Conservation (phyloP, 2,797 vertebrate genomes). For the Discoglossus pictus region DNA sequence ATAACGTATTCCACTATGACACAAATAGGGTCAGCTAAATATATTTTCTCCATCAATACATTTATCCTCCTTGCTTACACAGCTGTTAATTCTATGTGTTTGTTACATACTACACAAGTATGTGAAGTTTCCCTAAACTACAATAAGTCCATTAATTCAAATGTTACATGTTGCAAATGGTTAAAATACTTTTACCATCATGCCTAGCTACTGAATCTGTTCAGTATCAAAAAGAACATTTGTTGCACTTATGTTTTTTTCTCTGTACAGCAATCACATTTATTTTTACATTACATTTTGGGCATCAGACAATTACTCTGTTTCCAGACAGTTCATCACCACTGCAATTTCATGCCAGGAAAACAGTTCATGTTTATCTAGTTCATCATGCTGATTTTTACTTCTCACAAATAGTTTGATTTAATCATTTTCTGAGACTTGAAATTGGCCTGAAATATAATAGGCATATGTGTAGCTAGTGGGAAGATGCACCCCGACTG, state of each 20-base stretch:
- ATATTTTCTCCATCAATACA: no score
- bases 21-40: no score
- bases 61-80: no score
- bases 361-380: conserved; percentile 48
- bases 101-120: no score
- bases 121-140: no score
- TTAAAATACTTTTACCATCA: neutral
- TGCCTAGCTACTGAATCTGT: conserved; percentile 3
- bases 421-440: conserved; percentile 32
- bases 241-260: conserved; percentile 45
- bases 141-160: no score
- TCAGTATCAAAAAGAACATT: conserved; percentile 38
- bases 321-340: conserved; percentile 51
- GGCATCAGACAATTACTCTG: conserved; percentile 42
- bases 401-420: conserved; percentile 33
- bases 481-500: conserved; percentile 15
- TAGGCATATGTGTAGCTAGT: conserved; percentile 34
- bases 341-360: conserved; percentile 41
- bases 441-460: conserved; percentile 32
- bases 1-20: no score
- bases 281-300: conserved; percentile 50
- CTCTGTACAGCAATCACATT: conserved; percentile 37
- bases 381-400: conserved; percentile 43
- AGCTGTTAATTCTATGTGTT: no score
- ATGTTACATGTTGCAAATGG: no score